Evolutionary conservation across 2,113 vertebrate genomes (phyloP), one percentile per base, ranked within the genome.

Genomic region (Cinclus mexicanus): DNA sequence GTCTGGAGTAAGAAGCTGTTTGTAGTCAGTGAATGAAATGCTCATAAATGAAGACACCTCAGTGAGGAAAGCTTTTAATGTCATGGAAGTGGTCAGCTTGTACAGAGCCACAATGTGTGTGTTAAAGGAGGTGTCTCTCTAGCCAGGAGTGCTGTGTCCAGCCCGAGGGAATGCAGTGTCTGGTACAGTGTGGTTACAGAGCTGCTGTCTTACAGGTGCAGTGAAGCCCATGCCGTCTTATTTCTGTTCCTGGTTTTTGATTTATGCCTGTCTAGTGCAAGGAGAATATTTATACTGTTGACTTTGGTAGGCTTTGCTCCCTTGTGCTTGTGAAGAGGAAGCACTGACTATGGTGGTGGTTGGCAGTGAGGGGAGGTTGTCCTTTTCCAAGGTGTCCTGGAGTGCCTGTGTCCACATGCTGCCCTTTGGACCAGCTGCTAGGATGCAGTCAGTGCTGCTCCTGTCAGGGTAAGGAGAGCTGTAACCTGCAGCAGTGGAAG

Each of bases 321-420:
- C 44, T 57, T 61, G 20, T 46, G 50, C 42, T 13, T 52, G 52
- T 44, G 69, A 11, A 75, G 20, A 81, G 47, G 52, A 57, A 50
- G 47, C 0, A 0, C 20, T 63, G 33, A 19, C 4, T 79, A 2
- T 5, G 8, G 31, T 16, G 29, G n/a, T 5, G 26, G 17, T 25
- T 6, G 8, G 28, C 55, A 59, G 33, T 42, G 49, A 28, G 39
- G 57, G 52, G 53, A 88, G 16, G 10, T 39, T 83, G 68, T 41
- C 52, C 26, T 39, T 89, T 81, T 69, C 63, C 9, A 4, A 70
- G 65, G 69, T 91, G 81, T 55, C 33, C 60, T 78, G 74, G 33
- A 57, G 61, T 82, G n/a, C 39, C 47, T 0, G 1, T 75, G 69
- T 68, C 44, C 35, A 39, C 44, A 12, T 12, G 0, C 3, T 57